A percentile compares a stretch with the other conserved stretches of the same genome.
Conservation (phyloP, 2,888 invertebrate species). For the Stenurella melanura region DNA sequence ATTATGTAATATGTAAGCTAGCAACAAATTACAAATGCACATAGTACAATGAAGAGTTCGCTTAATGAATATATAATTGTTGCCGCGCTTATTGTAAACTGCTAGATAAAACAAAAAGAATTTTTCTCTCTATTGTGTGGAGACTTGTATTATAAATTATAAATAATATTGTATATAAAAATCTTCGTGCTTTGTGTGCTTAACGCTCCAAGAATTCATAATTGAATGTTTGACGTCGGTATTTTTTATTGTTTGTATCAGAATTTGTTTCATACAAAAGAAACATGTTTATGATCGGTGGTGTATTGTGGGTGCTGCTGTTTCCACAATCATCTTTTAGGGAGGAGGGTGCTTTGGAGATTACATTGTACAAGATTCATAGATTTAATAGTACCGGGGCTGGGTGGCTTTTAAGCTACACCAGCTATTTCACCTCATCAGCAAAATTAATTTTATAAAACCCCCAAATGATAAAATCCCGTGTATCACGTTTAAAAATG, state of each 20-base stretch:
- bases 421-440: no score
- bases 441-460: no score
- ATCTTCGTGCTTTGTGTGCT: not conserved
- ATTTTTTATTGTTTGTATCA: not conserved
- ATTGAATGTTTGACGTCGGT: conserved; percentile 15
- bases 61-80: conserved; percentile 36
- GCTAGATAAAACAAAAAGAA: conserved; percentile 23
- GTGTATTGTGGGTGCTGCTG: not conserved
- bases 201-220: conserved; percentile 13
- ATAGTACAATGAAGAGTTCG: conserved; percentile 1
- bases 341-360: not conserved
- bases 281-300: not conserved
- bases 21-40: conserved; percentile 32
- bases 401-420: no score
- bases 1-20: conserved; percentile 39
- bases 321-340: not conserved
- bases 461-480: no score
- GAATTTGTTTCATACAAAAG: not conserved
- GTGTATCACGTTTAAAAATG: no score
- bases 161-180: conserved; percentile 11
- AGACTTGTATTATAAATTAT: conserved; percentile 3
- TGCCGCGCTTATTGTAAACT: conserved; percentile 23
- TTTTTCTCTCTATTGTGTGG: conserved; percentile 32
- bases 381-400: no score
- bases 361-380: not conserved